Evolutionary conservation across 2,888 invertebrate genomes (phyloP).

Genomic region (Rhaphigaster nebulosa): DNA sequence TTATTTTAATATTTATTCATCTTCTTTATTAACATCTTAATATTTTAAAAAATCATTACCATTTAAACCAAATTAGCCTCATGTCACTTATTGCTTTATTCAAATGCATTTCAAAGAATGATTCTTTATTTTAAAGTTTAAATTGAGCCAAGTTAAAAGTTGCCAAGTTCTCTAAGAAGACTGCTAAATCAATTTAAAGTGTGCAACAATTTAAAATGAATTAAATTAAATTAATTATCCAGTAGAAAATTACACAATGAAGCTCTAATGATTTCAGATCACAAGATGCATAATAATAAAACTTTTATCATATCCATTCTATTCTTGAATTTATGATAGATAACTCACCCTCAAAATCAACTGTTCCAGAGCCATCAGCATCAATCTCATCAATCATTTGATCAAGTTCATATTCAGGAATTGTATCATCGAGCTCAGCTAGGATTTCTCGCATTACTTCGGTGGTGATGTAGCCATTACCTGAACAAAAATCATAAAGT

Average conservation of each 20-base stretch:
- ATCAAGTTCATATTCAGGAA: slow-evolving; percentile 73
- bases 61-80: too few species aligned
- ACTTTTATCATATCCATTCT: neutral
- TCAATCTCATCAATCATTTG: slow-evolving; percentile 75
- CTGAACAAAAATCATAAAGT: slow-evolving; percentile 63
- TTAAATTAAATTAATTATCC: neutral
- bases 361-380: slow-evolving; percentile 74
- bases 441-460: slow-evolving; percentile 72
- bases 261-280: neutral
- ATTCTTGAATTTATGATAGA: neutral
- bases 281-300: neutral
- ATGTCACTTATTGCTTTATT: too few species aligned
- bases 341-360: slow-evolving; percentile 74
- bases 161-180: too few species aligned
- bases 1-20: too few species aligned
- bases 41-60: too few species aligned
- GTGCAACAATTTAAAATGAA: neutral
- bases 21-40: too few species aligned
- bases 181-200: too few species aligned
- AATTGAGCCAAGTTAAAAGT: too few species aligned
- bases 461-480: slow-evolving; percentile 71
- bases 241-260: neutral
- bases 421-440: slow-evolving; percentile 72
- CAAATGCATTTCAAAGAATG: too few species aligned
- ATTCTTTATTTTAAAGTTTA: too few species aligned